These are phyloP conservation scores for Orthonychiurus folsomi DNA, from an alignment of 2,888 invertebrate species.

Conservation along the genomic window DNA sequence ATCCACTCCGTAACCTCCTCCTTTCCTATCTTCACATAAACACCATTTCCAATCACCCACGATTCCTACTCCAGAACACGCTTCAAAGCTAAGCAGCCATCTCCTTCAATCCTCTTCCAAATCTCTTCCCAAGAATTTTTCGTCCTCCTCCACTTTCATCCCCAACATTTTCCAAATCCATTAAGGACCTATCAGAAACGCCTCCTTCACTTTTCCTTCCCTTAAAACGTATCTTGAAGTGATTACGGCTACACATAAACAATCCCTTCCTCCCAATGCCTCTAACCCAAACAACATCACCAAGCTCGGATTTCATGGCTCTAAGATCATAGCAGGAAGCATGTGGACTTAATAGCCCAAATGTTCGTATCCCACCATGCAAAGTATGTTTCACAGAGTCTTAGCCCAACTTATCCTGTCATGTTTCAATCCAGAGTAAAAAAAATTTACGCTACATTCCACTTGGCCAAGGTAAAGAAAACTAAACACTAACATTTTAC, in stretches of 20 bases:
- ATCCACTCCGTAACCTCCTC: background rate
- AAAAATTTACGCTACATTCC: too few species aligned
- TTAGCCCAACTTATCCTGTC: too few species aligned
- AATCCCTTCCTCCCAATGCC: background rate
- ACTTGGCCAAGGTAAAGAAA: too few species aligned
- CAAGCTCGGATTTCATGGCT: too few species aligned
- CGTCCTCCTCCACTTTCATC: background rate
- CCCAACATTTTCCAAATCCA: background rate
- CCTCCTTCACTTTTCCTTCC: background rate
- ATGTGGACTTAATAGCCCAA: too few species aligned
- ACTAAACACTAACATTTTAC: background rate
- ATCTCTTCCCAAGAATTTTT: background rate
- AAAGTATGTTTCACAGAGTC: too few species aligned
- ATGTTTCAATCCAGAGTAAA: too few species aligned
- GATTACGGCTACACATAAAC: background rate
- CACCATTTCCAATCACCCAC: background rate
- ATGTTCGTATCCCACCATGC: too few species aligned
- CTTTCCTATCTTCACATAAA: background rate
- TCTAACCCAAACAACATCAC: too few species aligned
- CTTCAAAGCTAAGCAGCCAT: background rate
- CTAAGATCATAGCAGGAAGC: too few species aligned
- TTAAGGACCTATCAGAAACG: background rate
- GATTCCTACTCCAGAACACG: background rate
- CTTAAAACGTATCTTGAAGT: too few species aligned
- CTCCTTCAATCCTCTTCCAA: conserved; percentile 2